These are phyloP conservation scores for Caranx melampygus DNA, from an alignment of 2,113 vertebrate genomes.

Conservation along the genomic window DNA sequence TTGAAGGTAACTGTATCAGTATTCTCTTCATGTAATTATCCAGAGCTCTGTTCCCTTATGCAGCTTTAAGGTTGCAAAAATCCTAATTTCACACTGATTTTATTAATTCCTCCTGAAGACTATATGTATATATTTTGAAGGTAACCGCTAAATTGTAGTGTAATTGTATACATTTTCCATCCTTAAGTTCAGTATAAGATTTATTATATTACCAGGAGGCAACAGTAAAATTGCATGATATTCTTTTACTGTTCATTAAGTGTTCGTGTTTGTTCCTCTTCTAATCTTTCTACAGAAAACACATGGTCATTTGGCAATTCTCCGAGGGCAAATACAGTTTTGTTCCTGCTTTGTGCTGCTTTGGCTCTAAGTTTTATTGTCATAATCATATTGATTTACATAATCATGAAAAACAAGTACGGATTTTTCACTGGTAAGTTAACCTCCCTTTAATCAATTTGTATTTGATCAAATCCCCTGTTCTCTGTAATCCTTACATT, in stretches of 20 bases:
- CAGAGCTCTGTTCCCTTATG: no score
- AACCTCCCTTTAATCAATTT: background rate
- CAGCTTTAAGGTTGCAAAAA: no score
- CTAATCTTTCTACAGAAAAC: background rate
- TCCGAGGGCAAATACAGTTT: background rate
- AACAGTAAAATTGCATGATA: background rate
- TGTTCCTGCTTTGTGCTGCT: background rate
- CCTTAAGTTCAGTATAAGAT: no score
- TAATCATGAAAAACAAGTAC: background rate
- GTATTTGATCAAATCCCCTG: background rate
- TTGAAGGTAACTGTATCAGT: conserved; percentile 17
- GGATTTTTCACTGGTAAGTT: background rate
- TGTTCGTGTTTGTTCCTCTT: background rate
- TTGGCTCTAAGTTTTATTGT: conserved; percentile 26
- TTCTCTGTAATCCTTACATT: background rate
- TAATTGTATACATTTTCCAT: no score
- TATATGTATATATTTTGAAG: background rate
- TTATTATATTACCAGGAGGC: background rate
- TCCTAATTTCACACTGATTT: no score
- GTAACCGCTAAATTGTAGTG: background rate
- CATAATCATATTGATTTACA: background rate
- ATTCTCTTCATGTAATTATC: no score
- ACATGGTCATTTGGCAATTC: background rate
- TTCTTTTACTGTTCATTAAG: background rate
- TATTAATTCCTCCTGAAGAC: no score